Base-by-base conservation (phyloP, 2,888 invertebrate genomes). In the Microdon myrmicae region DNA sequence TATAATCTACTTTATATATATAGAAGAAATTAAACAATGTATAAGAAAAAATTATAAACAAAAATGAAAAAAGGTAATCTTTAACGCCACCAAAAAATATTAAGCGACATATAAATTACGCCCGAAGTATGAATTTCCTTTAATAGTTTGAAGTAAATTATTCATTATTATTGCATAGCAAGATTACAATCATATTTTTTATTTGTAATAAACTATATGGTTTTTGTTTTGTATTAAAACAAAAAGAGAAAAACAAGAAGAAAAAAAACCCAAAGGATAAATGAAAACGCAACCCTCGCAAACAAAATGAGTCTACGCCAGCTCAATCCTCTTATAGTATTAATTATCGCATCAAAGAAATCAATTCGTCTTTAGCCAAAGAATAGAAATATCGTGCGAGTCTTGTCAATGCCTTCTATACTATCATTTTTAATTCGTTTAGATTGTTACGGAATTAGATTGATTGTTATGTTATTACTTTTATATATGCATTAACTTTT, bases 1-100 rank as follows among this genome's bases (percentile, higher is more conserved):
- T 59, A 68, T 64, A 68, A 69, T 69, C 73, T 72, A 73, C 74
- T 74, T 74, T 73, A 74, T 71, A 72, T 68, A 67, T 61, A 67
- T 51, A 59, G 49, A 47, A 9, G 29, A 20, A 58, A 13, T 22
- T 35, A 16, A 26, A 31, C 29, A 5, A 43, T 43, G 19, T 43
- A 32, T 29, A 31, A 17, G 28, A 26, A 34, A 17, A 22, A 6
- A 9, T 10, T 37, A 37, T 44, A 55, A 49, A 39, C 38, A 56
- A 25, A 31, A 59, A 51, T 43, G 48, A 43, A n/a, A n/a, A n/a
- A n/a, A n/a, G n/a, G n/a, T n/a, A n/a, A n/a, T n/a, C n/a, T n/a
- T n/a, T n/a, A n/a, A n/a, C n/a, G n/a, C n/a, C n/a, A n/a, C n/a
- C n/a, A n/a, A n/a, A n/a, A n/a, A n/a, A n/a, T n/a, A n/a, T n/a